Evolutionary conservation across 1,140 invertebrate genomes (phyloP).

Genomic region (Listronotus oregonensis): DNA sequence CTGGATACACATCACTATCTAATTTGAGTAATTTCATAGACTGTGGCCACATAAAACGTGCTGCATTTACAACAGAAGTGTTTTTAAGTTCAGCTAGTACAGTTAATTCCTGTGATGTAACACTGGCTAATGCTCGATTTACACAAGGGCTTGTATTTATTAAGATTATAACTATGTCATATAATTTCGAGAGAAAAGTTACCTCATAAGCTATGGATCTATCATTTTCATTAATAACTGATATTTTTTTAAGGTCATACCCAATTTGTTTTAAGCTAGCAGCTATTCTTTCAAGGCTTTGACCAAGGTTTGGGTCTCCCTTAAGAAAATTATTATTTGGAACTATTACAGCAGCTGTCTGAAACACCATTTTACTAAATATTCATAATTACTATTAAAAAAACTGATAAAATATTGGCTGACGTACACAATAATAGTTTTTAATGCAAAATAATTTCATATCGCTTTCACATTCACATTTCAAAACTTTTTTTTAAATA

Average conservation of each 20-base stretch:
- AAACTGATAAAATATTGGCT: no score
- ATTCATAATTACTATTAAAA: no score
- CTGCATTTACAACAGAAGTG: neutral
- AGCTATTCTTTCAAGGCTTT: neutral
- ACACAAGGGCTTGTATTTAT: neutral
- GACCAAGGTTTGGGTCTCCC: neutral
- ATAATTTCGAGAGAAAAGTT: neutral
- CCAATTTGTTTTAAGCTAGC: neutral
- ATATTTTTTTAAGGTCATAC: conserved; percentile 1
- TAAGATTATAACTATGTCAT: conserved; percentile 1
- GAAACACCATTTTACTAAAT: no score
- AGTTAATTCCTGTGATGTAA: neutral
- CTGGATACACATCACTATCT: neutral
- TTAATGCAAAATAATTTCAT: no score
- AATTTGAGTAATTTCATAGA: neutral
- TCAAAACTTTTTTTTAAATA: no score
- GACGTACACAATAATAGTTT: no score
- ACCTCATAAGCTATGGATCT: neutral
- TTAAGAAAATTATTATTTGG: neutral
- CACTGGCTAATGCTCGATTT: neutral
- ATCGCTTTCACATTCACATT: no score
- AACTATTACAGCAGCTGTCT: no score
- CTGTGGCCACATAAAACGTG: neutral
- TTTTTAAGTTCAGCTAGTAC: neutral
- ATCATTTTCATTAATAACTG: neutral